phyloP scores from a whole-genome alignment of 2,797 vertebrate species.

The Brachyalestes nurse region DNA sequence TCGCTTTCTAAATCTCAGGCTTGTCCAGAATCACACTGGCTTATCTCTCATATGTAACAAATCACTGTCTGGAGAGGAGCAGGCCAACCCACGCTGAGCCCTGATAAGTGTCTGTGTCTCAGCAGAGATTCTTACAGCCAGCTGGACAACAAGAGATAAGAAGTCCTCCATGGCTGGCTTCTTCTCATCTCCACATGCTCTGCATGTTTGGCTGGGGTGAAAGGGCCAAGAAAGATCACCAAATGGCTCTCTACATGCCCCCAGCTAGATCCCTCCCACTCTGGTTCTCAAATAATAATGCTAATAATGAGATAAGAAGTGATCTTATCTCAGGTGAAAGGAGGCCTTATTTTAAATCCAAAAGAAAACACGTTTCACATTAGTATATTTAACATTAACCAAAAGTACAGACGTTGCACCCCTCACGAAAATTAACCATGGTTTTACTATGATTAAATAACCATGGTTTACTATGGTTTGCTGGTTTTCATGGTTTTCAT shows the following conservation, averaged over 20 bases:
- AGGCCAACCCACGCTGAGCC: slow-evolving; percentile 10
- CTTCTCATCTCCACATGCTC: slow-evolving; percentile 38
- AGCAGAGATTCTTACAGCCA: slow-evolving; percentile 32
- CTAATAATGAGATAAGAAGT: too few species aligned
- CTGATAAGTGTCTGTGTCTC: slow-evolving; percentile 51
- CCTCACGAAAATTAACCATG: too few species aligned
- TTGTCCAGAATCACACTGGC: slow-evolving; percentile 9
- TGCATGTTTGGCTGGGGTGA: slow-evolving; percentile 44
- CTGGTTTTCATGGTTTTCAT: too few species aligned
- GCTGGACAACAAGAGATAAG: slow-evolving; percentile 48
- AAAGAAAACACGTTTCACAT: not conserved
- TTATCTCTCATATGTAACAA: slow-evolving; percentile 56
- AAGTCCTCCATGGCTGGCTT: slow-evolving; percentile 29
- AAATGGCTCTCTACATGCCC: slow-evolving; percentile 34
- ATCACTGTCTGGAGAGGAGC: slow-evolving; percentile 28
- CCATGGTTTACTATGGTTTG: too few species aligned
- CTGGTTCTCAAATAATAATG: not conserved
- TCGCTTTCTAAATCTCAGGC: slow-evolving; percentile 15
- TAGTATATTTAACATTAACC: not conserved
- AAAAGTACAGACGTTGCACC: not conserved
- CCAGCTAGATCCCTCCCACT: slow-evolving; percentile 15
- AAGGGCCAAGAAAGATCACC: slow-evolving; percentile 23
- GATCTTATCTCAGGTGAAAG: slow-evolving; percentile 20
- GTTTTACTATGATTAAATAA: too few species aligned
- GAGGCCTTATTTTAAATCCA: not conserved